Conservation (phyloP, 35 echinoderm and acorn worm genomes). For the Apostichopus californicus region DNA sequence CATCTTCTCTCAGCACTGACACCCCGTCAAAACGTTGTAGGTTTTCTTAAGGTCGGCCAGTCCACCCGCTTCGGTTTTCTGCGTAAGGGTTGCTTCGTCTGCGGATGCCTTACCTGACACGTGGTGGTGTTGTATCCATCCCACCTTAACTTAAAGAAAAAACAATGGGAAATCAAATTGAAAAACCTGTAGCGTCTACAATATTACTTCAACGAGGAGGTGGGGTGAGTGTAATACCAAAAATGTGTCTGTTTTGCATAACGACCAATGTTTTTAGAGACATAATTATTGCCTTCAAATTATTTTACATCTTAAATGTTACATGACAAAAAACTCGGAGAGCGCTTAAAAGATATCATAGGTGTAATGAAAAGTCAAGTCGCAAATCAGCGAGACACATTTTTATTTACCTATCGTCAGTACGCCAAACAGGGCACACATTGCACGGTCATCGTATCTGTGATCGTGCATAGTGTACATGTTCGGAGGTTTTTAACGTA, state of each 20-base stretch:
- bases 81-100: not conserved
- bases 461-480: too few relatives aligned
- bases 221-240: not conserved
- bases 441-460: too few relatives aligned
- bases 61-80: conserved; percentile 1
- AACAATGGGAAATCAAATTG: not conserved
- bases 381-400: too few relatives aligned
- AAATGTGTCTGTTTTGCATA: not conserved
- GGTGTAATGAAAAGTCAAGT: too few relatives aligned
- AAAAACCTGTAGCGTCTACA: not conserved
- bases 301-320: too few relatives aligned
- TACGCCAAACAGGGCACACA: too few relatives aligned
- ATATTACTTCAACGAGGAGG: not conserved
- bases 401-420: too few relatives aligned
- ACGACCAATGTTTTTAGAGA: not conserved
- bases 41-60: not conserved
- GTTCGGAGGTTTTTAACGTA: too few relatives aligned
- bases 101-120: not conserved
- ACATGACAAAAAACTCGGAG: too few relatives aligned
- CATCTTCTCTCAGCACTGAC: not conserved
- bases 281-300: too few relatives aligned
- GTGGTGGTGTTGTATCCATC: not conserved
- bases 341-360: too few relatives aligned
- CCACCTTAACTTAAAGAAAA: not conserved
- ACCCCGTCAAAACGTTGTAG: conserved; percentile 4